These are phyloP conservation scores for Hipposideros armiger DNA, from an alignment of 2,113 vertebrate genomes.

Conservation along the genomic window DNA sequence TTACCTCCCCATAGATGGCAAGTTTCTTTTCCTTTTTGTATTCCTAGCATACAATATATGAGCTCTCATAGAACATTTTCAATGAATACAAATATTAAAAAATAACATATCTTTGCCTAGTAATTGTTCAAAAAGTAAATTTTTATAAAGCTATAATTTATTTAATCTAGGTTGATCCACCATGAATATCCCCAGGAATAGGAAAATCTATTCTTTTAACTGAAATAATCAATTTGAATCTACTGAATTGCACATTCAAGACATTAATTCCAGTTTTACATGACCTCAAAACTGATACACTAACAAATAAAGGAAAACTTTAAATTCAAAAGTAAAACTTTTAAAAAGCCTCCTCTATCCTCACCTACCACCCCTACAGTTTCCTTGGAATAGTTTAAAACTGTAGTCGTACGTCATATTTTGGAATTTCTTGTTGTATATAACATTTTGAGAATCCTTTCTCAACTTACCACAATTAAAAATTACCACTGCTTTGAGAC, in stretches of 20 bases:
- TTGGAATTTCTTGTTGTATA: neutral
- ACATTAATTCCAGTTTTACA: neutral
- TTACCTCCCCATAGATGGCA: neutral
- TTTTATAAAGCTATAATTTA: neutral
- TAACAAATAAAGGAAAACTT: neutral
- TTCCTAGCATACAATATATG: neutral
- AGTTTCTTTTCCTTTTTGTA: neutral
- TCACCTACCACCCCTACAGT: neutral
- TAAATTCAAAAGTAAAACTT: conserved; percentile 2
- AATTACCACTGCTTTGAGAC: conserved; percentile 9
- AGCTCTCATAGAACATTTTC: neutral
- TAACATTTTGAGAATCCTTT: neutral
- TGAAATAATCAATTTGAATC: neutral
- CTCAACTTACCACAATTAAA: neutral
- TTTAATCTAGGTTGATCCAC: neutral
- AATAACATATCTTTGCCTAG: neutral
- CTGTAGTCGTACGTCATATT: neutral
- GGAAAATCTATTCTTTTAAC: conserved; percentile 21
- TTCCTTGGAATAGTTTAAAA: conserved; percentile 13
- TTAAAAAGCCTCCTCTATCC: neutral
- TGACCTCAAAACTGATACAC: neutral
- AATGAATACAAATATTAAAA: conserved; percentile 2
- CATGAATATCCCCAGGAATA: neutral
- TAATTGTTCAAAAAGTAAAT: conserved; percentile 14
- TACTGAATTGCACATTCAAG: neutral